Conservation (phyloP, 2,888 invertebrate species). For the Panopea generosa region DNA sequence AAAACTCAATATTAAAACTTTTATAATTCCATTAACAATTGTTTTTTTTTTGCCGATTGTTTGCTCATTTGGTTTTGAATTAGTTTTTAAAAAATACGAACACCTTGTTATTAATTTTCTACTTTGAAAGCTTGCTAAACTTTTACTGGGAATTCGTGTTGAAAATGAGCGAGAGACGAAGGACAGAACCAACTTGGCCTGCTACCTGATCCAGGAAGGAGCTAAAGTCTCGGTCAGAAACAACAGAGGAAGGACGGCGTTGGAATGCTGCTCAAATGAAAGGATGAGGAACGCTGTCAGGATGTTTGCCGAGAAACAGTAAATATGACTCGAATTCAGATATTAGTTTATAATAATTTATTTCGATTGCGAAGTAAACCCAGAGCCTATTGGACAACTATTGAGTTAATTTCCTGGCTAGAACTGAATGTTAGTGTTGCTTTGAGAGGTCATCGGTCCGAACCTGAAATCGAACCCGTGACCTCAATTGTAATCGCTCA, state of each 20-base stretch:
- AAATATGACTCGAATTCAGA: too few species aligned
- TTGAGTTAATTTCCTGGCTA: too few species aligned
- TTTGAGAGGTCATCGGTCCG: too few species aligned
- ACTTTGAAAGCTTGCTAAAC: conserved; percentile 20
- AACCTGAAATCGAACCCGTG: too few species aligned
- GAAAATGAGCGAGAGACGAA: conserved; percentile 33
- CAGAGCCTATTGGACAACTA: too few species aligned
- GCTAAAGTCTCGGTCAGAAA: conserved; percentile 56
- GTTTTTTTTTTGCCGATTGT: too few species aligned
- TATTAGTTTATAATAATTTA: too few species aligned
- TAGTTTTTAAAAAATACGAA: background rate
- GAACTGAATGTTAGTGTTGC: too few species aligned
- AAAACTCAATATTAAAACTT: too few species aligned
- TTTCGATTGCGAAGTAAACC: too few species aligned
- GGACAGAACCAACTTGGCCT: conserved; percentile 60
- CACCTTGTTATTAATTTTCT: background rate
- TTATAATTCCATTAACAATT: too few species aligned
- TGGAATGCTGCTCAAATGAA: conserved; percentile 58
- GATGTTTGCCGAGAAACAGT: conserved; percentile 54
- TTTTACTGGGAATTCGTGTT: conserved; percentile 33
- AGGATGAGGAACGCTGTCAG: conserved; percentile 54
- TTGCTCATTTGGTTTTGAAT: background rate
- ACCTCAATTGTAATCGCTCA: too few species aligned
- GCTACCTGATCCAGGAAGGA: conserved; percentile 63
- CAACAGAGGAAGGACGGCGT: conserved; percentile 53